Evolutionary conservation across 2,888 invertebrate genomes (phyloP), one percentile per base, ranked within the genome.

Genomic region (Phlogophora meticulosa): DNA sequence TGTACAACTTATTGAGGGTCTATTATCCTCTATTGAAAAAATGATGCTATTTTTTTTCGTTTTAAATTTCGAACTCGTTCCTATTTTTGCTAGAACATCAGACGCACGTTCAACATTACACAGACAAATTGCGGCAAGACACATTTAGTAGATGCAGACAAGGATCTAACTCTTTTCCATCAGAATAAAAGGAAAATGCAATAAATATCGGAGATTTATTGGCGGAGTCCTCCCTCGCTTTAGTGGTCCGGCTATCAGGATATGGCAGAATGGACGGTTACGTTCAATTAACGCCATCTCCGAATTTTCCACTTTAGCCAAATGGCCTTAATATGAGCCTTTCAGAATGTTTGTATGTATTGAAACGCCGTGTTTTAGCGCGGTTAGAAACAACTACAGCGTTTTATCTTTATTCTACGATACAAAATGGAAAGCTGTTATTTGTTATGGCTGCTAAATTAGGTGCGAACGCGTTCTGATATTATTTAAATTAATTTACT

Each of bases 251-350:
- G 59, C 58, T 36, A 45, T 58, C 65, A 73, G 75, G 70, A 72
- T 70, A 70, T 66, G 53, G 62, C 46, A 61, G 63, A 78, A 78
- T 72, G 66, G 75, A 72, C 56, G 74, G 83, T 81, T 81, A 68
- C 78, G 72, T 75, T 77, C 81, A 83, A 81, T 83, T 80, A 80
- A 72, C 66, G 65, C 73, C 73, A 77, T 78, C 46, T 69, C 65
- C 78, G 52, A 72, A 80, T 68, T 56, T 73, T 76, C 78, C 81
- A 74, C 83, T 82, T 59, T 49, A 64, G 38, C 66, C 56, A 67
- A 73, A 70, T 72, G 57, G 58, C 65, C 52, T 46, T 66, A 64
- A 59, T 58, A 61, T 66, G 63, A 70, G 51, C 43, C 59, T 75
- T 75, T 75, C 24, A 64, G 72, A 32, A 28, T 53, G 55, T 74